These are phyloP conservation scores for Notothenia rossii DNA, from an alignment of 2,113 vertebrate genomes.

Conservation along the genomic window DNA sequence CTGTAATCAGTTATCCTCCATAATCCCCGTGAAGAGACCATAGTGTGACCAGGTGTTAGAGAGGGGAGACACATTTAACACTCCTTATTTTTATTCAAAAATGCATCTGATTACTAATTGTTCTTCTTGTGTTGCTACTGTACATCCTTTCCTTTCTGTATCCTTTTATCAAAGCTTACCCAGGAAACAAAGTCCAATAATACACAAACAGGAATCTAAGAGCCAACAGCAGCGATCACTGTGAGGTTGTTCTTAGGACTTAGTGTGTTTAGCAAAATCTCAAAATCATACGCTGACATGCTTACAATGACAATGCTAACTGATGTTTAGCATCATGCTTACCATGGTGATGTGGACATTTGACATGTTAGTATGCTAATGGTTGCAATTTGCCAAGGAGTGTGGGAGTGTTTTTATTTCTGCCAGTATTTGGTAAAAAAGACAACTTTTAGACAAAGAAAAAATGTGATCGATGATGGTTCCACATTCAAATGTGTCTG, in stretches of 20 bases:
- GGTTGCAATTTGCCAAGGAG: neutral
- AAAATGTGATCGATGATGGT: neutral
- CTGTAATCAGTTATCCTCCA: neutral
- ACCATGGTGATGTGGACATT: neutral
- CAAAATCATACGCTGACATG: neutral
- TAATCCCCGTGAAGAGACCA: neutral
- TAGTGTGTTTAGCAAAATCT: neutral
- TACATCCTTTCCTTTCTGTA: neutral
- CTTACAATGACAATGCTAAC: neutral
- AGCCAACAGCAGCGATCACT: neutral
- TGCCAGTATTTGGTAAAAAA: no score
- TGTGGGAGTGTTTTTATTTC: neutral
- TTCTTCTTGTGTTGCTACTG: neutral
- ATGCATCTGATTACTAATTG: neutral
- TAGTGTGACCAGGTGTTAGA: slow-evolving; percentile 1
- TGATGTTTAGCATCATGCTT: neutral
- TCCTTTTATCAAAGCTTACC: neutral
- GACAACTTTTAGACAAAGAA: neutral
- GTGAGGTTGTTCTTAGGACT: neutral
- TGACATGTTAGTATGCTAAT: neutral
- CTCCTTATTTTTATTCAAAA: neutral
- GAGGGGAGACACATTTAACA: neutral
- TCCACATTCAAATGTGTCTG: neutral
- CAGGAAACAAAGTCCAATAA: neutral
- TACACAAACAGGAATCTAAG: neutral